These are phyloP conservation scores for Entomyzon cyanotis DNA, from an alignment of 2,113 vertebrate genomes.

Conservation along the genomic window DNA sequence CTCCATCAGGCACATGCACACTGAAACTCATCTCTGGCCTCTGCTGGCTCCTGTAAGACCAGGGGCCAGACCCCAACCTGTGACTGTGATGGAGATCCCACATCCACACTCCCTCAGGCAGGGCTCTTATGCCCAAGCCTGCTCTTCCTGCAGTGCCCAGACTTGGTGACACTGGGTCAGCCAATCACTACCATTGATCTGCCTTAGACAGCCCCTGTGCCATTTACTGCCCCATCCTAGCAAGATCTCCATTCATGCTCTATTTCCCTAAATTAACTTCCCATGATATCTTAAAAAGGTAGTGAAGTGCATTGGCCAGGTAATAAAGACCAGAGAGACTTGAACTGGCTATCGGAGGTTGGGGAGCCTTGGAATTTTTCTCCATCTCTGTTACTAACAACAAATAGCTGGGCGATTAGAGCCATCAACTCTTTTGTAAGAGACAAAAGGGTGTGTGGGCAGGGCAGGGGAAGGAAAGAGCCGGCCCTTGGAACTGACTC, in stretches of 20 bases:
- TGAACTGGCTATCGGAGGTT: too few species aligned
- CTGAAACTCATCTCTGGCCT: neutral
- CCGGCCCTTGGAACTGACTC: too few species aligned
- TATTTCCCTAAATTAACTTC: neutral
- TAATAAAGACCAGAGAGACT: neutral
- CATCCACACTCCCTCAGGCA: neutral
- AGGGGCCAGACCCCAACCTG: neutral
- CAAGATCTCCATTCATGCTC: neutral
- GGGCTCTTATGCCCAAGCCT: neutral
- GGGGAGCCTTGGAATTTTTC: too few species aligned
- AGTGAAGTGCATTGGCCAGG: neutral
- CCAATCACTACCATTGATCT: neutral
- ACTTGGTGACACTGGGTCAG: neutral
- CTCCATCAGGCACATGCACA: neutral
- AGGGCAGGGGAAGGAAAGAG: too few species aligned
- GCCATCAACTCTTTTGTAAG: too few species aligned
- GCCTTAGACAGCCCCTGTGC: neutral
- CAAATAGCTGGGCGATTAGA: too few species aligned
- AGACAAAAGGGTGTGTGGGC: too few species aligned
- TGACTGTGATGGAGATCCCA: accelerated
- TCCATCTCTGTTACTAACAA: too few species aligned
- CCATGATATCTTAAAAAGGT: neutral
- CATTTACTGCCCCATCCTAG: neutral
- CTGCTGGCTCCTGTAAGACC: neutral
- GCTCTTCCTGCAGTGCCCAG: neutral